Conservation (phyloP, 2,888 invertebrate species). For the Eupithecia abbreviata region DNA sequence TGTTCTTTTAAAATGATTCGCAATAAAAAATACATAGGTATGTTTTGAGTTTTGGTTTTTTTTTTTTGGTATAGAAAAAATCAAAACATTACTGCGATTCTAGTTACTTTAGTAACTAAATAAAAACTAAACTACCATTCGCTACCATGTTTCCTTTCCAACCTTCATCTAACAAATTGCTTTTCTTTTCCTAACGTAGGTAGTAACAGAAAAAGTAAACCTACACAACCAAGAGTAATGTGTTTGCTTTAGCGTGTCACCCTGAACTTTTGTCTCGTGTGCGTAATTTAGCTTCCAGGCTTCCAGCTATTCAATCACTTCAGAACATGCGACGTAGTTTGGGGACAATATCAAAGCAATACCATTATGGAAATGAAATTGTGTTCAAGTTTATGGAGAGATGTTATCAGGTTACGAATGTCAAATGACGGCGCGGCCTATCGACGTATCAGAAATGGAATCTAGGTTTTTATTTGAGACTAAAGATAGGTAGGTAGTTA, state of each 20-base stretch:
- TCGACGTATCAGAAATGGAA: slow-evolving; percentile 27
- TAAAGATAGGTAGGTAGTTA: not conserved
- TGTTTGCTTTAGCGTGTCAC: slow-evolving; percentile 6
- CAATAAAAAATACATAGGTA: too few species aligned
- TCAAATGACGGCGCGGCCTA: slow-evolving; percentile 29
- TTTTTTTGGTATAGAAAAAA: too few species aligned
- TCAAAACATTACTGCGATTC: too few species aligned
- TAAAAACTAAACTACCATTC: too few species aligned
- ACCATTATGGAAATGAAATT: slow-evolving; percentile 45
- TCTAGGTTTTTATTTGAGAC: slow-evolving; percentile 17
- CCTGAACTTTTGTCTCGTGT: slow-evolving; percentile 13
- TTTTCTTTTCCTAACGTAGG: not conserved
- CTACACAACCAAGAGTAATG: slow-evolving; percentile 2
- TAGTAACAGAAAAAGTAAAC: not conserved
- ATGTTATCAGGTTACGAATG: slow-evolving; percentile 40
- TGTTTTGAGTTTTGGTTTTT: too few species aligned
- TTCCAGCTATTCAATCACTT: slow-evolving; percentile 21
- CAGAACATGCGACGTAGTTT: slow-evolving; percentile 39
- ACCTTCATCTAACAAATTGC: slow-evolving; percentile 6
- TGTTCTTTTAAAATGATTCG: too few species aligned
- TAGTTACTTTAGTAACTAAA: not conserved
- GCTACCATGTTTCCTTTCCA: not conserved
- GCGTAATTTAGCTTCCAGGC: slow-evolving; percentile 20
- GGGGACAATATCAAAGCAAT: slow-evolving; percentile 22
- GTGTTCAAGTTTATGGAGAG: slow-evolving; percentile 42